Evolutionary conservation across 2,888 invertebrate species (phyloP).

Genomic region (Limnephilus lunatus): DNA sequence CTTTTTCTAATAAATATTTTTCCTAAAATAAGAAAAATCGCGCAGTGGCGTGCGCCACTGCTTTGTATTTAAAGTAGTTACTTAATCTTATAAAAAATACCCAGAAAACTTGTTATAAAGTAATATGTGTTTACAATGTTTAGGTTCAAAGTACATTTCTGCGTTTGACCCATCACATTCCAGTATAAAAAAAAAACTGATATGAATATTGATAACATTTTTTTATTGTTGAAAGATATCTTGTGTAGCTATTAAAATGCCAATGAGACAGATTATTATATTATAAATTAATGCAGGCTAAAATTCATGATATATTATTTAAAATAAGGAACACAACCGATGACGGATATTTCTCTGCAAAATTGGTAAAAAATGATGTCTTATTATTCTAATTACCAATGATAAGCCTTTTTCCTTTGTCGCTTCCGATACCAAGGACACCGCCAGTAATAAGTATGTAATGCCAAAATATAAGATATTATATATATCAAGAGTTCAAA

Average conservation of each 20-base stretch:
- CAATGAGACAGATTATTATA: not conserved
- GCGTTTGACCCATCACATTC: slow-evolving; percentile 2
- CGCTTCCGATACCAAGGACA: too few relatives aligned
- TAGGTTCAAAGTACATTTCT: not conserved
- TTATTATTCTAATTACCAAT: too few relatives aligned
- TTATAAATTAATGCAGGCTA: not conserved
- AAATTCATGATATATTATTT: not conserved
- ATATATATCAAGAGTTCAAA: too few relatives aligned
- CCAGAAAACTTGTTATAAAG: not conserved
- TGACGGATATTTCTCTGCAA: not conserved
- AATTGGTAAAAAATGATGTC: too few relatives aligned
- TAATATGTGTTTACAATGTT: not conserved
- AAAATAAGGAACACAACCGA: not conserved
- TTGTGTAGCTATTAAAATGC: not conserved
- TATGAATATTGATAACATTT: not conserved
- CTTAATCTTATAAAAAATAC: not conserved
- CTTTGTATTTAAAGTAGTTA: not conserved
- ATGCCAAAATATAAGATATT: too few relatives aligned
- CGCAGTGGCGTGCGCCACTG: not conserved
- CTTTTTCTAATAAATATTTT: not conserved
- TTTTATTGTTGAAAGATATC: not conserved
- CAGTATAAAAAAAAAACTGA: not conserved
- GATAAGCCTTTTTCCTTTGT: too few relatives aligned
- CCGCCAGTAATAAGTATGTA: too few relatives aligned
- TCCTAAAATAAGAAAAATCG: not conserved